A percentile compares a stretch with the other conserved stretches of the same genome.
phyloP scores from a whole-genome alignment of 1,140 invertebrate genomes.

The Drosophila ogumai region DNA sequence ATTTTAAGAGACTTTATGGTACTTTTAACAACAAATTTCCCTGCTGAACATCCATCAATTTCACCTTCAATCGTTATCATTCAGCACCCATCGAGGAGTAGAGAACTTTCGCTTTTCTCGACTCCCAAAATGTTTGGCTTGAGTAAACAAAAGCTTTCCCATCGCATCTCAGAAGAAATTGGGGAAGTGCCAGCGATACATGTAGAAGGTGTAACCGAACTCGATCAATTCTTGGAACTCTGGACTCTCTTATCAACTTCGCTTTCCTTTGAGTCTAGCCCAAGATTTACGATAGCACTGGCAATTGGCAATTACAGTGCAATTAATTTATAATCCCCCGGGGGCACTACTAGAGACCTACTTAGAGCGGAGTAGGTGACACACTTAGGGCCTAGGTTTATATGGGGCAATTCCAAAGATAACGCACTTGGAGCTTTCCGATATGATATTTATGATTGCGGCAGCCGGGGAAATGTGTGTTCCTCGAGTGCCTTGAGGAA shows the following conservation, averaged over 20 bases:
- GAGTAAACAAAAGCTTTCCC: conserved; percentile 31
- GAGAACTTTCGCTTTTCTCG: conserved; percentile 43
- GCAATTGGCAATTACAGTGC: conserved; percentile 61
- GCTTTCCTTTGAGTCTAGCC: conserved; percentile 16
- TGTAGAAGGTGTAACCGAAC: conserved; percentile 18
- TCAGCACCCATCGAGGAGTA: conserved; percentile 2
- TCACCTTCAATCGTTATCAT: conserved; percentile 29
- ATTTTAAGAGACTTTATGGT: too few species aligned
- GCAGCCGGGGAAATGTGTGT: conserved; percentile 5
- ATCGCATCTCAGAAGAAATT: conserved; percentile 12
- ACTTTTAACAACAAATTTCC: too few species aligned
- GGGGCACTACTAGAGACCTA: conserved; percentile 47
- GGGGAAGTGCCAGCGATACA: not conserved
- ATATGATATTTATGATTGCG: conserved; percentile 53
- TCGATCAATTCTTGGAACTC: conserved; percentile 27
- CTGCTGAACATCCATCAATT: conserved; percentile 22
- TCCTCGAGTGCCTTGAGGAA: not conserved
- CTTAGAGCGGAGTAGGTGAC: conserved; percentile 40
- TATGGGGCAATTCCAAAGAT: conserved; percentile 34
- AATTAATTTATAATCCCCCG: conserved; percentile 61
- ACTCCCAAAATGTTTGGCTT: conserved; percentile 8
- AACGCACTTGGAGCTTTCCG: conserved; percentile 30
- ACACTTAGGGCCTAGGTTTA: conserved; percentile 32
- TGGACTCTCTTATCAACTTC: conserved; percentile 28
- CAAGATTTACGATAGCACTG: conserved; percentile 48